Base-by-base conservation (phyloP, 1,140 invertebrate genomes). In the Meloidogyne floridensis region DNA sequence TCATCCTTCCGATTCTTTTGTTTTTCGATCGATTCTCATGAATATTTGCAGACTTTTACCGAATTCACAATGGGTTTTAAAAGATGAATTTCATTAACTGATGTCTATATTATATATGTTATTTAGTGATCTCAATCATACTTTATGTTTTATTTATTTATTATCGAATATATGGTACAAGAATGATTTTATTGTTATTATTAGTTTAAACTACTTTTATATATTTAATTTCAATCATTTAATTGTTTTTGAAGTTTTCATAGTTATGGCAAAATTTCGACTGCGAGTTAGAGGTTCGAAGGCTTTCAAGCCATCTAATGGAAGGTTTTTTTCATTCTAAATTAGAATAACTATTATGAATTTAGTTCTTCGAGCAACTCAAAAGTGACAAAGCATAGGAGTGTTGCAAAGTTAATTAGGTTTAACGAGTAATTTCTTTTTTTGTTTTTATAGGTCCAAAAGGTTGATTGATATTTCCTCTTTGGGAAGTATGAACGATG, bases 11-110 rank as follows among this genome's bases (percentile, higher is more conserved):
- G 85, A 86, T 71, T 84, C 85, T 13, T 88, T 83, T 72, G 81
- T 81, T 72, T 88, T 87, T 42, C 86, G 87, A 43, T 77, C 85
- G 9, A 88, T 87, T 71, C 74, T 87, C 11, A 72, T 76, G 10
- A 75, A 79, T 32, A 51, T 87, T 54, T 74, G 70, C 10, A 59
- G 47, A 47, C 56, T 71, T 20, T 73, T 84, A n/a, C 80, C 85
- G 2, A 82, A 82, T 80, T 85, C 82, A 15, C 84, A 86, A 47
- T 86, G 85, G 85, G 74, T 78, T 43, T 74, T 86, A 15, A 80
- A 77, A 32, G 83, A 83, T 20, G 85, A 86, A 69, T 86, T 74
- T 71, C 53, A 74, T 73, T 86, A 51, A 77, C 18, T 70, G 53
- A 9, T 71, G 10, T 71, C 10, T 20, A 2, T 32, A 32, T 32